Conservation (phyloP, 2,113 vertebrate genomes). For the Sebastes fasciatus region DNA sequence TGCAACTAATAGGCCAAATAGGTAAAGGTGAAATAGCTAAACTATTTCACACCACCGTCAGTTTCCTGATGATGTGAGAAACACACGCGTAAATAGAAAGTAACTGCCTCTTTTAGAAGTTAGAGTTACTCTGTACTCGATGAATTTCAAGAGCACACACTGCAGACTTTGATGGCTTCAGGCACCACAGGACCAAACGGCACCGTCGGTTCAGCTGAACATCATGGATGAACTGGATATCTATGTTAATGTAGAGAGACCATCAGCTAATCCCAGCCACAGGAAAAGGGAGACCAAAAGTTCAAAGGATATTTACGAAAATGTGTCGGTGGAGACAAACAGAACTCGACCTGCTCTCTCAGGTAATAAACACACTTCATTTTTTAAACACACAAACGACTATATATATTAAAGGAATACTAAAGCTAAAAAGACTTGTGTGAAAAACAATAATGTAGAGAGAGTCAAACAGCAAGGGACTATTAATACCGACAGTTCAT, state of each 20-base stretch:
- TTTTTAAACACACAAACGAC: too few relatives aligned
- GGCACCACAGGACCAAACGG: neutral
- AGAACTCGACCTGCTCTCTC: neutral
- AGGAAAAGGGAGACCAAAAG: too few relatives aligned
- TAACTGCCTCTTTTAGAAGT: neutral
- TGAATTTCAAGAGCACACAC: neutral
- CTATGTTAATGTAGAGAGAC: neutral
- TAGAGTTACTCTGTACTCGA: neutral
- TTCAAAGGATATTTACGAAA: too few relatives aligned
- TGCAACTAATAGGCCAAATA: neutral
- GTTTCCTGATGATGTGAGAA: neutral
- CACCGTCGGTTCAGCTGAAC: neutral
- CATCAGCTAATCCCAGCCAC: too few relatives aligned
- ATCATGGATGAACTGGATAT: neutral
- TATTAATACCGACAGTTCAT: too few relatives aligned
- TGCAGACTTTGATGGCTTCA: neutral
- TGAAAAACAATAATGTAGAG: too few relatives aligned
- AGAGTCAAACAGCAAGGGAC: too few relatives aligned
- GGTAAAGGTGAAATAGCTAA: too few relatives aligned
- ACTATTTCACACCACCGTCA: neutral
- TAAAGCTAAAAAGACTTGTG: neutral
- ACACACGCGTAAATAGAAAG: neutral
- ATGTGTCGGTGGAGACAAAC: neutral
- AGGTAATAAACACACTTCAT: too few relatives aligned
- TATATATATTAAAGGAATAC: neutral